phyloP scores from a whole-genome alignment of 2,888 invertebrate species.

The Plebejus anna region DNA sequence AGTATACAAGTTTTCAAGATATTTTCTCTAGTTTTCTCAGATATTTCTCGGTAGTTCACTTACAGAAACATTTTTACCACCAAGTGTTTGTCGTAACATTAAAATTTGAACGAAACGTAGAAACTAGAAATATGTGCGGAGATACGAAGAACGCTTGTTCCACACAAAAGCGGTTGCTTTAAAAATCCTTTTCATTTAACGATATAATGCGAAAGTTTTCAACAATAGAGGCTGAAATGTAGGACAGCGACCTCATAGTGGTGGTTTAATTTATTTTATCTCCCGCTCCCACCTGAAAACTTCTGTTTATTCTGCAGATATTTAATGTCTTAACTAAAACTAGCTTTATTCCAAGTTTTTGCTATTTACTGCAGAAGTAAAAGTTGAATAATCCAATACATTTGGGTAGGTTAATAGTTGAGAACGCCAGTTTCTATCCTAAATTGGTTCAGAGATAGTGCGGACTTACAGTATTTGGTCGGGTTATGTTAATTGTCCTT shows the following conservation, averaged over 20 bases:
- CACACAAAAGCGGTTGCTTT: conserved; percentile 17
- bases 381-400: too few relatives aligned
- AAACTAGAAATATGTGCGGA: background rate
- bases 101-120: background rate
- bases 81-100: background rate
- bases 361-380: too few relatives aligned
- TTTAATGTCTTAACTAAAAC: background rate
- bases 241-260: conserved; percentile 14
- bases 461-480: too few relatives aligned
- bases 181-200: conserved; percentile 26
- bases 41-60: background rate
- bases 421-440: too few relatives aligned
- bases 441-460: too few relatives aligned
- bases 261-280: conserved; percentile 14
- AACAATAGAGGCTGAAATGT: conserved; percentile 21
- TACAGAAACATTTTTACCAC: background rate
- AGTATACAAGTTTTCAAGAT: too few relatives aligned
- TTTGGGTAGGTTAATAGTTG: too few relatives aligned
- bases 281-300: background rate
- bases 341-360: background rate
- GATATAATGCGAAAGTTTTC: conserved; percentile 21
- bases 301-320: background rate
- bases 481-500: too few relatives aligned
- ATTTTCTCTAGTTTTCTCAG: too few relatives aligned
- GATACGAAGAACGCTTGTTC: background rate